These are phyloP conservation scores for Astreopora myriophthalma DNA, from an alignment of 64 coral and sea anemone genomes.

Conservation along the genomic window DNA sequence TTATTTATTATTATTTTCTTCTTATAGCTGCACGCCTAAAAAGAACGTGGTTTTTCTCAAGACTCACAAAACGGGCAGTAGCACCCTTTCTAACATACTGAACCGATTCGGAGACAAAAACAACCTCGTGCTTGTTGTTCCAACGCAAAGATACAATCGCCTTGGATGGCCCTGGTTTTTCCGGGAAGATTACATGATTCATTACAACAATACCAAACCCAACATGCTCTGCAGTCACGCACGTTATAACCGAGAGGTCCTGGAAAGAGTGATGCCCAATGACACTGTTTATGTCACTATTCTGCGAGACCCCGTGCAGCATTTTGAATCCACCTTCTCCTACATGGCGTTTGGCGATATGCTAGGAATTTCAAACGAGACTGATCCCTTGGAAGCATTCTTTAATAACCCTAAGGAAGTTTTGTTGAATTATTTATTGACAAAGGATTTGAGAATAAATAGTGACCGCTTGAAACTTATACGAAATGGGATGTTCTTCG, in stretches of 20 bases:
- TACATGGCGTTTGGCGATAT: constrained; percentile 92
- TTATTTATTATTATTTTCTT: neutral
- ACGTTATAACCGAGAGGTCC: constrained; percentile 73
- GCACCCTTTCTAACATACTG: constrained; percentile 89
- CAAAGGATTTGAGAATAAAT: constrained; percentile 75
- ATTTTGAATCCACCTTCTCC: constrained; percentile 91
- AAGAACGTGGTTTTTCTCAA: constrained; percentile 91
- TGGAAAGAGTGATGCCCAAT: constrained; percentile 84
- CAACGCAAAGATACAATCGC: constrained; percentile 70
- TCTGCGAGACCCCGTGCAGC: constrained; percentile 84
- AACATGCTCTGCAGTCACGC: constrained; percentile 93
- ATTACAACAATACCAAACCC: constrained; percentile 19
- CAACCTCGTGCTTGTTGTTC: constrained; percentile 75
- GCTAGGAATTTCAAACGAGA: constrained; percentile 80
- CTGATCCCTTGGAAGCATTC: constrained; percentile 76
- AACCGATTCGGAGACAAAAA: constrained; percentile 89
- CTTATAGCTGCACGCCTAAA: constrained; percentile 72
- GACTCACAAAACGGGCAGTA: constrained; percentile 94
- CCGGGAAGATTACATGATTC: constrained; percentile 55
- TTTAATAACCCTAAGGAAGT: constrained; percentile 87
- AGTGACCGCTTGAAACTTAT: constrained; percentile 95
- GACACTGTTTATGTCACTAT: constrained; percentile 93
- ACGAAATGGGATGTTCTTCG: constrained; percentile 97
- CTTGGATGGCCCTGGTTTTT: constrained; percentile 94
- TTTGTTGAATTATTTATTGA: constrained; percentile 85